A percentile compares a stretch with the other conserved stretches of the same genome.
These are phyloP conservation scores for Yasuhikotakia modesta DNA, from an alignment of 2,797 vertebrate species.

Conservation along the genomic window DNA sequence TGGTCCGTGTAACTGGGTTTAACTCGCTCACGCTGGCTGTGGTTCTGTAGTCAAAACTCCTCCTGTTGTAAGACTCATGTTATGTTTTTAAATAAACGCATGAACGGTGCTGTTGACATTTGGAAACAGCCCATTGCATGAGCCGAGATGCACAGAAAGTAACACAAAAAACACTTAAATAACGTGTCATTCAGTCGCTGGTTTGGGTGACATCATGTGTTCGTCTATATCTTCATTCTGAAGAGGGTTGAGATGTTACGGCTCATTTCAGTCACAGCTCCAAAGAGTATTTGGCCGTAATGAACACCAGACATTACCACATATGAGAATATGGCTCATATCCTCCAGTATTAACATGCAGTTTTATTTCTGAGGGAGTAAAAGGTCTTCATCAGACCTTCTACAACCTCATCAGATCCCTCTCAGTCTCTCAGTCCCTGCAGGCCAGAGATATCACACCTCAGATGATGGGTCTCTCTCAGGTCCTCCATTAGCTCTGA, in stretches of 20 bases:
- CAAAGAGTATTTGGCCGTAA: background rate
- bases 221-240: background rate
- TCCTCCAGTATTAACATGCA: conserved; percentile 12
- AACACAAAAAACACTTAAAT: background rate
- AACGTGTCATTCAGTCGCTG: background rate
- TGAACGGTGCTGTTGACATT: no score
- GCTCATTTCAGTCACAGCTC: background rate
- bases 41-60: background rate
- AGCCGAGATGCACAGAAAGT: no score
- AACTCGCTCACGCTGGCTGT: conserved; percentile 23
- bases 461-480: conserved; percentile 1
- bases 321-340: conserved; percentile 19
- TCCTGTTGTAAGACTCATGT: no score
- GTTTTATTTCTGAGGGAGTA: conserved; percentile 2
- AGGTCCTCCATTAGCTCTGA: conserved; percentile 40
- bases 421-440: conserved; percentile 41
- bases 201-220: background rate
- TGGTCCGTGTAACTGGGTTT: conserved; percentile 49
- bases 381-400: conserved; percentile 49
- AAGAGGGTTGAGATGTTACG: background rate
- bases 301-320: conserved; percentile 3
- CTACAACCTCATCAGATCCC: conserved; percentile 48
- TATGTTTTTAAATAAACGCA: no score
- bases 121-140: no score
- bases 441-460: background rate